Base-by-base conservation (phyloP, 2,113 vertebrate species). In the Tauraco erythrolophus region DNA sequence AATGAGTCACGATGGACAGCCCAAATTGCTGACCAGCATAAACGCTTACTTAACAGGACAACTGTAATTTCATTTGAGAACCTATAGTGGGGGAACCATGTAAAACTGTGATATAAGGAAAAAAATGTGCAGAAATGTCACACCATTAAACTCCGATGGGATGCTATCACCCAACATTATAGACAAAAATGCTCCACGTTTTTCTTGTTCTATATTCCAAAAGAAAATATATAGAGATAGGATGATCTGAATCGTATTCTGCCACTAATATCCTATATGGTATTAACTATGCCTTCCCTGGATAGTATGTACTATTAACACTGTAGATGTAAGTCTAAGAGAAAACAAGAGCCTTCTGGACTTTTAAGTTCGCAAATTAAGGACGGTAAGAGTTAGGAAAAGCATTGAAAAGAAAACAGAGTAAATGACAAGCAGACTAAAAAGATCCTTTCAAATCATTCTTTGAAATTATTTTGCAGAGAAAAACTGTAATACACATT, bases 1-100 rank as follows among this genome's bases (percentile, higher is more conserved):
- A 95, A 89, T 82, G 86, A 95, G 54, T 91, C 89, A 95, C 5
- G 1, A 82, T 68, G 69, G 48, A 95, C 72, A 84, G 70, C 58
- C 37, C 53, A 84, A 69, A 69, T 31, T 50, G 57, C 46, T 88
- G 33, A 88, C 77, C 23, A 91, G 62, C 70, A 88, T 75, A 91
- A 91, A 96, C 3, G 8, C 84, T 87, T 86, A 84, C 60, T 95
- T 91, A 88, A 91, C 96, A 92, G 81, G 80, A 92, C 53, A 95
- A 88, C 45, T 61, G 39, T 64, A 91, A 91, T 76, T 82, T 91
- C 53, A 57, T 72, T 66, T 64, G 41, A 89, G 45, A 84, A 30
- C n/a, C n/a, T 94, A 46, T n/a, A 69, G 31, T 46, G 86, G 33
- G 41, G 39, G 21, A 93, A 54, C 17, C 54, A 50, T 89, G 79